Base-by-base conservation (phyloP, 1,140 invertebrate genomes). In the Lutraria rhynchaena region DNA sequence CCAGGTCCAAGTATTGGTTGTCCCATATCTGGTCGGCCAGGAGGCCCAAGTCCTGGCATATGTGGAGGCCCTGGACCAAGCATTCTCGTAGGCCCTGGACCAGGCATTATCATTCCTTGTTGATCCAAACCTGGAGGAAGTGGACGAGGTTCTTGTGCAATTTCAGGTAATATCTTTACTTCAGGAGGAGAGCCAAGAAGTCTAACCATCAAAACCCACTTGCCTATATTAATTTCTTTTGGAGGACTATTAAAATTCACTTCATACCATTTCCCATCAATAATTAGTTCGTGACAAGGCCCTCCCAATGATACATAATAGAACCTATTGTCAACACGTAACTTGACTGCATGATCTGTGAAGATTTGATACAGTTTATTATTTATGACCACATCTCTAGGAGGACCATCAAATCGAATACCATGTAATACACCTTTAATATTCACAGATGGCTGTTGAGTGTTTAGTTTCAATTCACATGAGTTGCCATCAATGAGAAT, bases 321-420 rank as follows among this genome's bases (percentile, higher is more conserved):
- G 35, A 95, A 94, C 60, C 95, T 94, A 19, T 95, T 95, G 71
- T 96, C 95, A 11, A 98, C 94, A 82, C 95, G 93, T 35, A 92
- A 86, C 60, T 90, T 95, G 90, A 97, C 96, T 11, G 96, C 95
- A 90, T 96, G 96, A 7, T 96, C 95, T 91, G 98, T 94, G 0
- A 96, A 95, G 55, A 96, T 95, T 87, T 96, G 94, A 55, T 95
- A 95, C 94, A 87, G 69, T 33, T 83, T 93, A 24, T 95, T 95
- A 91, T 99, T 96, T 33, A 99, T 95, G 84, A 96, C 97, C 0
- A 99, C 93, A 91, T 99, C 98, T 69, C 97, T 94, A 0, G 97
- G 98, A 0, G 98, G 98, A 27, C 96, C 96, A 44, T 98, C 98
- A 81, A 99, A 95, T 85, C 95, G 94, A 37, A 99, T 96, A 78